Conservation (phyloP, 2,888 invertebrate species). For the Priapulus caudatus region DNA sequence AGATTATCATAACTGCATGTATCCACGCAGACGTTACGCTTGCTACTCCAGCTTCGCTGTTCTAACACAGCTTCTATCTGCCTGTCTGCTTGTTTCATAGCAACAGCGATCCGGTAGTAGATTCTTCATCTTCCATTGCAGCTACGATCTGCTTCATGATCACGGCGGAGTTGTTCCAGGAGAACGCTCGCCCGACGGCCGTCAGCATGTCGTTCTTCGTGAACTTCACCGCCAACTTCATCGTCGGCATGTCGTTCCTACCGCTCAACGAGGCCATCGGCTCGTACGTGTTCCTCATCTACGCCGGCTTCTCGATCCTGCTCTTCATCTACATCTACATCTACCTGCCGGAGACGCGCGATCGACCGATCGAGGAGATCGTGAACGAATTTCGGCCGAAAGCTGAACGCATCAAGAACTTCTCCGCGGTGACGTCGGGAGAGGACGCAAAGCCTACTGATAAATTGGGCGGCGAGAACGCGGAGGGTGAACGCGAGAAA, state of each 20-base stretch:
- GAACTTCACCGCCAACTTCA: not conserved
- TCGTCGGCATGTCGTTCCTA: not conserved
- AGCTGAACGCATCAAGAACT: too few relatives aligned
- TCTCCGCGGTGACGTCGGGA: too few relatives aligned
- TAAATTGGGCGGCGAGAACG: too few relatives aligned
- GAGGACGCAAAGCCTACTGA: too few relatives aligned
- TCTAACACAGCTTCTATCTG: too few relatives aligned
- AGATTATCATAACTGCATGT: too few relatives aligned
- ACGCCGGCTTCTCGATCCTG: not conserved
- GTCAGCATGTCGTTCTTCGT: not conserved
- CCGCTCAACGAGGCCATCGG: not conserved
- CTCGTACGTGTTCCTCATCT: not conserved
- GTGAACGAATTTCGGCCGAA: not conserved
- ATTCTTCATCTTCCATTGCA: too few relatives aligned
- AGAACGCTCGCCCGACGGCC: not conserved
- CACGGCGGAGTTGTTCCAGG: constrained; percentile 1
- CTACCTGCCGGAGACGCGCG: not conserved
- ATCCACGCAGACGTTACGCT: too few relatives aligned
- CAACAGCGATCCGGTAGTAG: too few relatives aligned
- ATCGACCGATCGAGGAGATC: not conserved
- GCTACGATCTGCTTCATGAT: constrained; percentile 3
- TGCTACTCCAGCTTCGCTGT: too few relatives aligned
- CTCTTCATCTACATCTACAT: not conserved
- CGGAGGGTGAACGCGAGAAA: too few relatives aligned
- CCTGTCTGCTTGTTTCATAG: too few relatives aligned